Base-by-base conservation (phyloP, 2,113 vertebrate species). In the Tonatia bakeri region DNA sequence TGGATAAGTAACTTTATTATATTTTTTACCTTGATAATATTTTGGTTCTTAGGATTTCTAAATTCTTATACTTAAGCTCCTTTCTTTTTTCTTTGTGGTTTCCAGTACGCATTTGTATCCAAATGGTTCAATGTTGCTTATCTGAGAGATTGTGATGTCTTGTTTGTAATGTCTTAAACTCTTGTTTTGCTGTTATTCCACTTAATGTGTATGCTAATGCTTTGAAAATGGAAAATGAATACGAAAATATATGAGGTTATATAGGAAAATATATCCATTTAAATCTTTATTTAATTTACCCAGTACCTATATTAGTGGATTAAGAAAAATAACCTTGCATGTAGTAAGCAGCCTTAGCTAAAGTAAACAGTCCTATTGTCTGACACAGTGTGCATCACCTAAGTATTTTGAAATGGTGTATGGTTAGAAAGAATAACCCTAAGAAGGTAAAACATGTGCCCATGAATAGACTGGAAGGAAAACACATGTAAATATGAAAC, bases 201-300 rank as follows among this genome's bases (percentile, higher is more conserved):
- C 65, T 76, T 84, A 87, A 93, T 28, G 79, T 86, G 1, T 75
- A 2, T 56, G 38, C 10, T 91, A 93, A 54, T 90, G 17, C 31
- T 90, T 86, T 90, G 3, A 80, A 95, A 95, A 43, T 79, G 45
- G 31, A 94, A 94, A 56, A 82, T 83, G 0, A 93, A 87, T 82
- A 65, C 22, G 43, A 90, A 97, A 96, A 77, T 38, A 40, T 59
- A 54, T 79, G 64, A 65, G 12, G 6, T 4, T 33, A 45, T 75
- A 87, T 61, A 98, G 92, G 4, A 97, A 97, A 97, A 95, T 0
- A 65, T 98, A 96, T 92, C 59, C 38, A 97, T 97, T 97, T 92
- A 97, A 97, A 97, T 97, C 90, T 97, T 98, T 98, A 98, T 98
- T 97, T 97, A 93, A 97, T 98, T 98, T 98, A 70, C 98, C 90